phyloP scores from a whole-genome alignment of 2,888 invertebrate genomes.

The Thereva nobilitata region DNA sequence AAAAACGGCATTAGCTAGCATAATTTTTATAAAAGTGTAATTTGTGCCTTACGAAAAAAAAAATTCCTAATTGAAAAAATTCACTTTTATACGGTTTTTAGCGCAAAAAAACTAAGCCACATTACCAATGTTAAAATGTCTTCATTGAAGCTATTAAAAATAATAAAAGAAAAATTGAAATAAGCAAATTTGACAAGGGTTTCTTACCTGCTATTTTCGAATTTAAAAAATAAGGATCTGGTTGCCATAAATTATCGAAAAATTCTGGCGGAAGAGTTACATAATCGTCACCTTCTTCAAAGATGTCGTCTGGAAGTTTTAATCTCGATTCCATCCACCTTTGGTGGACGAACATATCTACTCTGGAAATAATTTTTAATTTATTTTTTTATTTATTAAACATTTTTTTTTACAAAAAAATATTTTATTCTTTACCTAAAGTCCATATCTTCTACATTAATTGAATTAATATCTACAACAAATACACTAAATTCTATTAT shows the following conservation, averaged over 20 bases:
- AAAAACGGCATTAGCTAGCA: too few relatives aligned
- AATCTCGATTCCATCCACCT: conserved; percentile 80
- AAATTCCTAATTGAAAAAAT: too few relatives aligned
- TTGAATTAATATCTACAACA: conserved; percentile 84
- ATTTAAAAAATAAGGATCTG: conserved; percentile 82
- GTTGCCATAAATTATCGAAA: conserved; percentile 85
- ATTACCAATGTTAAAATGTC: too few relatives aligned
- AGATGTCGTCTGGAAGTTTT: conserved; percentile 75
- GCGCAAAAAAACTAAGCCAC: too few relatives aligned
- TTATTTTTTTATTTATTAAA: conserved; percentile 42
- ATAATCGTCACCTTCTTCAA: conserved; percentile 79
- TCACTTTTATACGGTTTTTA: too few relatives aligned
- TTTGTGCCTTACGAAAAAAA: too few relatives aligned
- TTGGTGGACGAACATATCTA: conserved; percentile 83
- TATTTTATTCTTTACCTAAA: conserved; percentile 67
- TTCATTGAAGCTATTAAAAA: too few relatives aligned
- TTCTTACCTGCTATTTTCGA: conserved; percentile 78
- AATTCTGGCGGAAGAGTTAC: conserved; percentile 79
- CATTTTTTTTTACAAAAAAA: conserved; percentile 7
- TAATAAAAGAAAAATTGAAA: not conserved
- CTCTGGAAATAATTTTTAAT: conserved; percentile 60
- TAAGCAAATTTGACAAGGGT: not conserved
- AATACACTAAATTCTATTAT: conserved; percentile 80
- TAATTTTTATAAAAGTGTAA: too few relatives aligned
- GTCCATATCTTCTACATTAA: conserved; percentile 88